Evolutionary conservation across 2,797 vertebrate species (phyloP), one percentile per base, ranked within the genome.

Genomic region (Poecile montanus): DNA sequence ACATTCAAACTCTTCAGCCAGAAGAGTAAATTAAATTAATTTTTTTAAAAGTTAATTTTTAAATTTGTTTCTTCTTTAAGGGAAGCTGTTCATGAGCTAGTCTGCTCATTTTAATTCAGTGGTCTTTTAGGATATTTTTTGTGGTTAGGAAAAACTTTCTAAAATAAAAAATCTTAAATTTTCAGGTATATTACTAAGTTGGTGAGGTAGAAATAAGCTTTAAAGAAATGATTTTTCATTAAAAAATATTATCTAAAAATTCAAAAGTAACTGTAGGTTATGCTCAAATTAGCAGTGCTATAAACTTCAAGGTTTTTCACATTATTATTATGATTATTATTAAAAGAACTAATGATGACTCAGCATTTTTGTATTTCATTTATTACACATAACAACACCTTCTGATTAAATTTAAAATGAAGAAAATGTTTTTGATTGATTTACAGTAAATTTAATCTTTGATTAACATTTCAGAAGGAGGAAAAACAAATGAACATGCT

Each of bases 371-470:
- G 11, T 58, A 53, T 77, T 91, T 82, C 3, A 42, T 68, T 89
- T 75, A 83, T 85, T 92, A 48, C 22, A 88, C 9, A 36, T 17
- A 56, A 30, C 34, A 93, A 65, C 32, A 80, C 8, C 42, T 19
- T 56, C 27, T 87, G 75, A 89, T 78, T 92, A 72, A 88, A 80
- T 7, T 34, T 76, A 67, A 92, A 94, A 91, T 22, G 32, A 73
- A 85, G 56, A 75, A 94, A 91, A 85, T 42, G 7, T 2, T 38
- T 91, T 91, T 85, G 22, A 81, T 73, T 81, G 81, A 88, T 96
- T 94, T 95, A 89, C 51, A 89, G 82, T 84, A 89, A 94, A 94
- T 89, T 77, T 92, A 89, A 89, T 95, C 54, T 92, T 83, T 89
- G 81, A 91, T 94, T 94, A 95, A 78, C 54, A 88, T 92, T 93